These are phyloP conservation scores for Eurypyga helias DNA, from an alignment of 2,113 vertebrate genomes.

Conservation along the genomic window DNA sequence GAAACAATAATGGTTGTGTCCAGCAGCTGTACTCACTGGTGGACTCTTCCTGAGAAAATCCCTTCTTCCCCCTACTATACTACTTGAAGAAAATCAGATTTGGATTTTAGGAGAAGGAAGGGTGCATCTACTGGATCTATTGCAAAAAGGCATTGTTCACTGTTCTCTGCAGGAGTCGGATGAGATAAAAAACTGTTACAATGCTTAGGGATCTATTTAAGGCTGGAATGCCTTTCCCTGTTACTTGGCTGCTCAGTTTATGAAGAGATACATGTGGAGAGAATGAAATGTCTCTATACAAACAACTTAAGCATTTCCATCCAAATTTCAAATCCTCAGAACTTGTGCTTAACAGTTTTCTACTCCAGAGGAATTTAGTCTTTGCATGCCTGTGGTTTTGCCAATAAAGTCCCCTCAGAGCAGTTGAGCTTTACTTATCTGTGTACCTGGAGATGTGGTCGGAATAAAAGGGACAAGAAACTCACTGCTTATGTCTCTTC, in stretches of 20 bases:
- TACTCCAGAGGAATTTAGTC: neutral
- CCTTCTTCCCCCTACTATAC: rapidly evolving
- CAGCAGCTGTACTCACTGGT: neutral
- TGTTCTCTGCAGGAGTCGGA: neutral
- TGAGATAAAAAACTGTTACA: neutral
- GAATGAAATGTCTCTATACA: neutral
- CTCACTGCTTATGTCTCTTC: neutral
- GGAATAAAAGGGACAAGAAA: neutral
- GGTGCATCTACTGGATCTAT: neutral
- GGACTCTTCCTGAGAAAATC: neutral
- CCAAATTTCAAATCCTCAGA: neutral
- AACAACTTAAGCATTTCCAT: neutral
- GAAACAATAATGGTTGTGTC: rapidly evolving
- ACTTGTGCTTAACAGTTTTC: neutral
- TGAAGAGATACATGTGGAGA: neutral
- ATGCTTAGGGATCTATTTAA: neutral
- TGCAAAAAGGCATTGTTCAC: neutral
- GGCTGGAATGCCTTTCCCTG: neutral
- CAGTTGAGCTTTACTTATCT: neutral
- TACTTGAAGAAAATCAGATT: neutral
- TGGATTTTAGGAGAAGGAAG: neutral
- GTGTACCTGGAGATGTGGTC: rapidly evolving
- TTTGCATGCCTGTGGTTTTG: neutral
- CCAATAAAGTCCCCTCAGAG: neutral
- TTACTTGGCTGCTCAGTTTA: neutral